phyloP scores from a whole-genome alignment of 2,888 invertebrate species.

The Salticus scenicus region DNA sequence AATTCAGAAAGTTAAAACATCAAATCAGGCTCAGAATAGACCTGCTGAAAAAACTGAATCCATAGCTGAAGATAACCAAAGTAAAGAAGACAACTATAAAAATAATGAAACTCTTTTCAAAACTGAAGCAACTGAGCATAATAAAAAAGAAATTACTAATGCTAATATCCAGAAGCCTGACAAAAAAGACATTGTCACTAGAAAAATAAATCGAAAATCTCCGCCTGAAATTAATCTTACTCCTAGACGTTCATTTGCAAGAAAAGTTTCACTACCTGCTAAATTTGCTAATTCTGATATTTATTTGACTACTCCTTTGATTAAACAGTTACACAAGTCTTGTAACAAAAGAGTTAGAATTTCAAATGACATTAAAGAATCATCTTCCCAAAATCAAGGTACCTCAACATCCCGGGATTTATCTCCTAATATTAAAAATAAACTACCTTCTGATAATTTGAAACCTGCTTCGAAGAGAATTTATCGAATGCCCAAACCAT shows the following conservation, averaged over 20 bases:
- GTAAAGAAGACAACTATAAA: no score
- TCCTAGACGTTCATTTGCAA: constrained; percentile 30
- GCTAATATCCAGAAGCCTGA: neutral
- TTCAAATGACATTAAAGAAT: neutral
- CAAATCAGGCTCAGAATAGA: neutral
- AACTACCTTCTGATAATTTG: neutral
- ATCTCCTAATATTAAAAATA: neutral
- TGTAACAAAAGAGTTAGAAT: neutral
- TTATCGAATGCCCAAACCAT: neutral
- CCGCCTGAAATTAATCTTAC: neutral
- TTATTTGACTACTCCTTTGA: constrained; percentile 46
- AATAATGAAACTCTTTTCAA: neutral
- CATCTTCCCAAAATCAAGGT: neutral
- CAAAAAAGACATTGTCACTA: neutral
- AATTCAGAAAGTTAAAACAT: neutral
- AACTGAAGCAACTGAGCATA: neutral
- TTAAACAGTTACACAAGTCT: constrained; percentile 42
- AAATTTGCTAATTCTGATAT: constrained; percentile 61
- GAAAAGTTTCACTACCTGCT: constrained; percentile 57
- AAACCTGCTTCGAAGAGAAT: neutral
- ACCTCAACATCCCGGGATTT: neutral
- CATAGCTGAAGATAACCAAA: neutral
- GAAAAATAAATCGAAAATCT: neutral
- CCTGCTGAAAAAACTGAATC: neutral
- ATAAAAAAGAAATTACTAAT: neutral